Conservation (phyloP, 2,888 invertebrate genomes). For the Candidula unifasciata region DNA sequence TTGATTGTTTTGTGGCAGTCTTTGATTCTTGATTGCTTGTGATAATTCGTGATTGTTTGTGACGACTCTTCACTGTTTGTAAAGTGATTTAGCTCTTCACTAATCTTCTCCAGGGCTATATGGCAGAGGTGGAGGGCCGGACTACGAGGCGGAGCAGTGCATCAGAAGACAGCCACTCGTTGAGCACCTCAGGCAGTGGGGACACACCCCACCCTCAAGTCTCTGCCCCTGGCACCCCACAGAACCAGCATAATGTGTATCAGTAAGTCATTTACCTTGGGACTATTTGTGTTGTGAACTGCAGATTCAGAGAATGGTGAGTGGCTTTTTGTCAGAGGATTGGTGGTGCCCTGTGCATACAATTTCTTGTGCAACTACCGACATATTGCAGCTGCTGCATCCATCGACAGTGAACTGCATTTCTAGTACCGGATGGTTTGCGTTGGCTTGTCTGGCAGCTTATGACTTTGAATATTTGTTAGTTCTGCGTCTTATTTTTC, state of each 20-base stretch:
- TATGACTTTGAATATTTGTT: background rate
- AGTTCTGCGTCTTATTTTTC: too few relatives aligned
- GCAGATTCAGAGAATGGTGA: background rate
- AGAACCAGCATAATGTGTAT: conserved; percentile 82
- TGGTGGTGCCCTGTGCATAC: too few relatives aligned
- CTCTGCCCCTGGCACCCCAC: conserved; percentile 84
- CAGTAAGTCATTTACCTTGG: conserved; percentile 46
- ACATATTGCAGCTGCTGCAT: too few relatives aligned
- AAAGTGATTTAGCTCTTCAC: background rate
- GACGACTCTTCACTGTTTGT: background rate
- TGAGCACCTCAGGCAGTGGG: conserved; percentile 66
- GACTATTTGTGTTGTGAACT: too few relatives aligned
- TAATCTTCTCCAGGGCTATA: conserved; percentile 79
- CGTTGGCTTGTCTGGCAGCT: too few relatives aligned
- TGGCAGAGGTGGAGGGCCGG: conserved; percentile 86
- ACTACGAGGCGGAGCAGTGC: conserved; percentile 62
- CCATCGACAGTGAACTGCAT: too few relatives aligned
- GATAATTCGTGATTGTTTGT: background rate
- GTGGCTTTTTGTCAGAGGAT: too few relatives aligned
- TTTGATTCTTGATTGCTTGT: too few relatives aligned
- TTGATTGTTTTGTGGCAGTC: too few relatives aligned
- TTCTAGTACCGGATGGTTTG: too few relatives aligned
- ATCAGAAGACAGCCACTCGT: conserved; percentile 60
- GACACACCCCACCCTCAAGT: conserved; percentile 68
- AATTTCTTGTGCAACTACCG: background rate